These are phyloP conservation scores for Parascotia fuliginaria DNA, from an alignment of 2,888 invertebrate species.

Conservation along the genomic window DNA sequence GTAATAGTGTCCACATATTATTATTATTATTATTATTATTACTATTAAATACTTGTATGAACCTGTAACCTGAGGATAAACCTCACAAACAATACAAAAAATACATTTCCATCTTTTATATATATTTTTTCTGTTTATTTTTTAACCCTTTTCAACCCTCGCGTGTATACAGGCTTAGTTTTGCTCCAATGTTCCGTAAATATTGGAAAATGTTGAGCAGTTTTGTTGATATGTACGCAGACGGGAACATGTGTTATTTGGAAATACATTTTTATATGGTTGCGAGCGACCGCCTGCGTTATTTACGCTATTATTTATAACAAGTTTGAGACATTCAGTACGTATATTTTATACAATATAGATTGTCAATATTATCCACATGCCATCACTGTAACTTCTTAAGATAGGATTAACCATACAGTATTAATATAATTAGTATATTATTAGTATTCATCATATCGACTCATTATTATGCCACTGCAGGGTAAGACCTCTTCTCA, in stretches of 20 bases:
- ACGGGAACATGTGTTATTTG: constrained; percentile 17
- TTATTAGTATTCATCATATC: too few relatives aligned
- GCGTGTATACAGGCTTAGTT: constrained; percentile 1
- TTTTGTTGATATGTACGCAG: constrained; percentile 18
- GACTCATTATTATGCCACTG: too few relatives aligned
- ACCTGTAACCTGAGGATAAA: neutral
- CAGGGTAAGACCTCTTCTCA: too few relatives aligned
- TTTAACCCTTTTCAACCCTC: constrained; percentile 4
- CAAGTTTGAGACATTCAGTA: neutral
- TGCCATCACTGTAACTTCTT: too few relatives aligned
- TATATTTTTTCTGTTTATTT: neutral
- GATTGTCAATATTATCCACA: too few relatives aligned
- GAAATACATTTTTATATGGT: constrained; percentile 32
- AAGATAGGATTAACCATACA: too few relatives aligned
- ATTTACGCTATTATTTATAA: constrained; percentile 11
- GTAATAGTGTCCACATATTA: too few relatives aligned
- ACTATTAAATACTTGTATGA: too few relatives aligned
- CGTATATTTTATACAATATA: too few relatives aligned
- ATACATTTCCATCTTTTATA: neutral
- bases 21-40: too few relatives aligned
- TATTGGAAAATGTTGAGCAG: constrained; percentile 9
- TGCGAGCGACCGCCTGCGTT: constrained; percentile 1
- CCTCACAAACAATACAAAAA: neutral
- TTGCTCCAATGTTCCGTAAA: constrained; percentile 8
- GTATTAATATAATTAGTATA: too few relatives aligned